Conservation (phyloP, 2,888 invertebrate genomes). For the Agrotis exclamationis region DNA sequence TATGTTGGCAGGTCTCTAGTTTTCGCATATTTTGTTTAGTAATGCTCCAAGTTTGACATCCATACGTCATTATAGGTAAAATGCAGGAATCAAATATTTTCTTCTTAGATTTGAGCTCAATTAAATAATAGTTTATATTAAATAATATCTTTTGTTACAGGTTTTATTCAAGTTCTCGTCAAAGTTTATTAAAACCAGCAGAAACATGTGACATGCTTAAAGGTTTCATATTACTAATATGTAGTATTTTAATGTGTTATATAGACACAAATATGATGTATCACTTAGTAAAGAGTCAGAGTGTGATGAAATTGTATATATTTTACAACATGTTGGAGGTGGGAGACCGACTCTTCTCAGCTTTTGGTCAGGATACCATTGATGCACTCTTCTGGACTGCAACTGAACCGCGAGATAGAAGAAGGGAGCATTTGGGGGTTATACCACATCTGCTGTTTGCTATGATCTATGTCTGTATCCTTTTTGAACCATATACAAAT, state of each 20-base stretch:
- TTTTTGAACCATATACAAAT: slow-evolving; percentile 82
- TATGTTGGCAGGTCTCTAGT: no score
- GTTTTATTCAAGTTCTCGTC: slow-evolving; percentile 79
- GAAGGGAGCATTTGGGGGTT: slow-evolving; percentile 96
- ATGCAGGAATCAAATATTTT: no score
- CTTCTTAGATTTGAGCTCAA: no score
- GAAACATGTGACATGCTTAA: slow-evolving; percentile 99
- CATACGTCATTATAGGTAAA: no score
- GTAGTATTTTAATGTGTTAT: slow-evolving; percentile 96
- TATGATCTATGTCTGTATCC: slow-evolving; percentile 98
- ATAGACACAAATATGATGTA: slow-evolving; percentile 99
- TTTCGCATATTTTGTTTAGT: no score
- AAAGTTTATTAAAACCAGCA: slow-evolving; percentile 94
- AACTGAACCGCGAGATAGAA: slow-evolving; percentile 97
- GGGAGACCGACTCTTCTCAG: slow-evolving; percentile 98
- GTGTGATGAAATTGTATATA: slow-evolving; percentile 99
- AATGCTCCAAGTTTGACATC: no score
- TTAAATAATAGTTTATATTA: no score
- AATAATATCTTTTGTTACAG: slow-evolving; percentile 72
- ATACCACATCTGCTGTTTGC: slow-evolving; percentile 98
- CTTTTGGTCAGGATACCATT: slow-evolving; percentile 99
- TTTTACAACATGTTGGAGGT: slow-evolving; percentile 99
- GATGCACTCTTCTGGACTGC: slow-evolving; percentile 99
- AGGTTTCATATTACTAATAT: slow-evolving; percentile 96
- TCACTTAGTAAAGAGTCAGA: slow-evolving; percentile 99